Evolutionary conservation across 2,113 vertebrate species (phyloP), one percentile per base, ranked within the genome.

Genomic region (Pygoscelis antarcticus): DNA sequence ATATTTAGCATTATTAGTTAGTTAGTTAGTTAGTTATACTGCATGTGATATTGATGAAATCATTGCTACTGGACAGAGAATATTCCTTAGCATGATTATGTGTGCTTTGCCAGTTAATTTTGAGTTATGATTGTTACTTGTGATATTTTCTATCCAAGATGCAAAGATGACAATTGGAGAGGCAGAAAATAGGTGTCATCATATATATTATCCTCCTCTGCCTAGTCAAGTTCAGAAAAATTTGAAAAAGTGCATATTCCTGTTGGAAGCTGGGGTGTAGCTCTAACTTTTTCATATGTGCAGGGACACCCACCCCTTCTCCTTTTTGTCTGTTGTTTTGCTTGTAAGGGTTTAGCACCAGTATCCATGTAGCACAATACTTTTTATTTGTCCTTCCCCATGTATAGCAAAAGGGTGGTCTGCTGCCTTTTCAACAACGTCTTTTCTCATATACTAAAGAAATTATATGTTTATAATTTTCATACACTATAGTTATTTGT

Each of bases 241-340:
- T 1, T 14, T 55, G 2, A 27, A 46, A n/a, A 79, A 57, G 2
- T 23, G 1, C 7, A 12, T 52, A 72, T 52, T 74, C 7, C 8
- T 66, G 0, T 71, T 68, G 3, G 14, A 87, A 65, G 1, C 0
- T 69, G 10, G 3, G 6, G 10, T 69, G 3, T 54, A 60, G 4
- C 16, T 62, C 11, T 46, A 30, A 77, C 7, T 3, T 66, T 10
- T 66, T 83, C 4, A 13, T 17, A 19, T 16, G 6, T 32, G 4
- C 18, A 81, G 49, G 6, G 16, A 29, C 14, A 34, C 2, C 3
- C 14, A 7, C 1, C 6, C 58, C 7, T 76, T 26, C 21, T 72
- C 6, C 2, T 47, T 27, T 49, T 54, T 54, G n/a, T 4, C 16
- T 49, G 13, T 36, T 89, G 10, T 74, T 91, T 81, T 68, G 3